Evolutionary conservation across 1,140 invertebrate species (phyloP).

Genomic region (Drosophila malerkotliana): DNA sequence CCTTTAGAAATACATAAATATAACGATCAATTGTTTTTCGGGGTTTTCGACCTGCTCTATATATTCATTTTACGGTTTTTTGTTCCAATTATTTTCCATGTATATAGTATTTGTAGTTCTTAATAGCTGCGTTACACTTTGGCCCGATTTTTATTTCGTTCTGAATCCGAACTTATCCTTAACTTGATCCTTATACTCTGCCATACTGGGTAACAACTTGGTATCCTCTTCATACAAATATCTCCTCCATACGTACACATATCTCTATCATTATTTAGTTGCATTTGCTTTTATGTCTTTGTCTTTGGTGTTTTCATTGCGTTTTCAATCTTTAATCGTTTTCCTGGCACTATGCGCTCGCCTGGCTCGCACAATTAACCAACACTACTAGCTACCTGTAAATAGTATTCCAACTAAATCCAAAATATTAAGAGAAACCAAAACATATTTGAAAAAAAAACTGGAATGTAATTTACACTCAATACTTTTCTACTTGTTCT

Average conservation of each 20-base stretch:
- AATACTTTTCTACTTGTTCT: slow-evolving; percentile 22
- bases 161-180: slow-evolving; percentile 8
- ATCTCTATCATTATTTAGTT: slow-evolving; percentile 21
- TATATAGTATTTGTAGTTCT: not conserved
- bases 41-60: not conserved
- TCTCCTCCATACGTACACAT: slow-evolving; percentile 11
- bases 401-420: not conserved
- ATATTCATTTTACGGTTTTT: slow-evolving; percentile 1
- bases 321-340: slow-evolving; percentile 58
- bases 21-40: not conserved
- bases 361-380: slow-evolving; percentile 32
- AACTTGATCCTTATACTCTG: slow-evolving; percentile 22
- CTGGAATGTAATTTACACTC: not conserved
- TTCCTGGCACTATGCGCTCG: slow-evolving; percentile 3
- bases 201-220: slow-evolving; percentile 14
- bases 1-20: slow-evolving; percentile 16
- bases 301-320: slow-evolving; percentile 72
- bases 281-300: slow-evolving; percentile 39
- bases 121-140: slow-evolving; percentile 18
- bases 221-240: slow-evolving; percentile 8
- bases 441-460: slow-evolving; percentile 1
- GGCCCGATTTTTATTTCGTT: slow-evolving; percentile 3
- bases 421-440: not conserved
- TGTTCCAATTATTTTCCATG: slow-evolving; percentile 2
- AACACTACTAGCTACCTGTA: slow-evolving; percentile 37